Evolutionary conservation across 2,113 vertebrate genomes (phyloP).

Genomic region (Xiphorhynchus elegans): DNA sequence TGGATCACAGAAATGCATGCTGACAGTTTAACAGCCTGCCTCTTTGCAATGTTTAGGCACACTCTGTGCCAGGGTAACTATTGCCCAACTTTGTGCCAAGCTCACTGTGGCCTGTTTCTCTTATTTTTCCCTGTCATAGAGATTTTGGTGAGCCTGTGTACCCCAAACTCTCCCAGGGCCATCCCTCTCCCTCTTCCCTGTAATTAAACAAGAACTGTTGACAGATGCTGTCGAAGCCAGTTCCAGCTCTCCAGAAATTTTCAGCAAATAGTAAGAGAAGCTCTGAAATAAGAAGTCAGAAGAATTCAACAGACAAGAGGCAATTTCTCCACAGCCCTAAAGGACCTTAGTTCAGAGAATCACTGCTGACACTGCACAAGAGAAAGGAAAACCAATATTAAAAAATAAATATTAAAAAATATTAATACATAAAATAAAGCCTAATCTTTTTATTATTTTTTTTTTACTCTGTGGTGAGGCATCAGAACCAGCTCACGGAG

Average conservation of each 20-base stretch:
- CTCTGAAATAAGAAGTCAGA: constrained; percentile 8
- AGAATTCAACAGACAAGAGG: background rate
- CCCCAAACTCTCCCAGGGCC: constrained; percentile 18
- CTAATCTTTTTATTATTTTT: too few species aligned
- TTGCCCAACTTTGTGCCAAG: background rate
- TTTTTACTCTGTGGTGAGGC: background rate
- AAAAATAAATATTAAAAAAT: background rate
- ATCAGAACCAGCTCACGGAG: background rate
- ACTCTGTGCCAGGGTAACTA: background rate
- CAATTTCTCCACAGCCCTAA: background rate
- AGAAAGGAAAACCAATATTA: background rate
- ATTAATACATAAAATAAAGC: background rate
- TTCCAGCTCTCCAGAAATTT: background rate
- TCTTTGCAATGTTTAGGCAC: background rate
- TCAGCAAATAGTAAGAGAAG: background rate
- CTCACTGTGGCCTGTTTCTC: background rate
- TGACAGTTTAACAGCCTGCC: constrained; percentile 27
- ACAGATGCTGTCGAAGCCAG: constrained; percentile 19
- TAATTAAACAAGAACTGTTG: constrained; percentile 44
- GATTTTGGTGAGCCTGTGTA: constrained; percentile 14
- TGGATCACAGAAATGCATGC: background rate
- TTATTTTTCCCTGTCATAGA: background rate
- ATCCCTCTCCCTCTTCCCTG: background rate
- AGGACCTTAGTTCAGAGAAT: background rate
- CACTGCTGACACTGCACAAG: background rate